These are phyloP conservation scores for Corbicula japonica DNA, from an alignment of 2,888 invertebrate genomes.

Conservation along the genomic window DNA sequence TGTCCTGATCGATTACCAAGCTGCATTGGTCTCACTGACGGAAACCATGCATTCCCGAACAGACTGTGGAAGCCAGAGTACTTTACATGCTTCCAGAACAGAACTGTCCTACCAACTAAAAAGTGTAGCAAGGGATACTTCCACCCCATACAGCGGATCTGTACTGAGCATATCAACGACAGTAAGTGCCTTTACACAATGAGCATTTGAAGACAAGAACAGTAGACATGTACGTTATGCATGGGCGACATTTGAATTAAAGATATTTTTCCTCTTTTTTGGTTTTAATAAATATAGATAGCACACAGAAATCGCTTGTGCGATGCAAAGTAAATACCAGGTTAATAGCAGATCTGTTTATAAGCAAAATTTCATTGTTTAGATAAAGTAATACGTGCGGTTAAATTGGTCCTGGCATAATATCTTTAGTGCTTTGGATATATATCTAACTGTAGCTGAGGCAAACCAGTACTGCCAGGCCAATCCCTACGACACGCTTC, in stretches of 20 bases:
- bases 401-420: too few relatives aligned
- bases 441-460: conserved; percentile 63
- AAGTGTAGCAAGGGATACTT: conserved; percentile 53
- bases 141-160: conserved; percentile 50
- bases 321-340: too few relatives aligned
- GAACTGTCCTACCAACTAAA: conserved; percentile 38
- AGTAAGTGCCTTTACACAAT: conserved; percentile 30
- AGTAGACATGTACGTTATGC: too few relatives aligned
- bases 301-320: too few relatives aligned
- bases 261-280: too few relatives aligned
- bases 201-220: too few relatives aligned
- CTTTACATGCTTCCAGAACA: conserved; percentile 48
- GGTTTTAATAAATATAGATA: too few relatives aligned
- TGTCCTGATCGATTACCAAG: conserved; percentile 48
- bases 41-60: conserved; percentile 44
- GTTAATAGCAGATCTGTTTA: too few relatives aligned
- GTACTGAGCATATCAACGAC: conserved; percentile 37
- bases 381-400: too few relatives aligned
- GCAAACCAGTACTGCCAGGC: conserved; percentile 61
- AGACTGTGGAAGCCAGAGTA: conserved; percentile 52
- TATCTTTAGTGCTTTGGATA: too few relatives aligned
- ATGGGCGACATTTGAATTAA: too few relatives aligned
- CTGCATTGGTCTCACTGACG: conserved; percentile 51
- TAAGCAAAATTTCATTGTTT: too few relatives aligned
- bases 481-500: conserved; percentile 52